Evolutionary conservation across 1,140 invertebrate genomes (phyloP), one percentile per base, ranked within the genome.

Genomic region (Conus ventricosus): DNA sequence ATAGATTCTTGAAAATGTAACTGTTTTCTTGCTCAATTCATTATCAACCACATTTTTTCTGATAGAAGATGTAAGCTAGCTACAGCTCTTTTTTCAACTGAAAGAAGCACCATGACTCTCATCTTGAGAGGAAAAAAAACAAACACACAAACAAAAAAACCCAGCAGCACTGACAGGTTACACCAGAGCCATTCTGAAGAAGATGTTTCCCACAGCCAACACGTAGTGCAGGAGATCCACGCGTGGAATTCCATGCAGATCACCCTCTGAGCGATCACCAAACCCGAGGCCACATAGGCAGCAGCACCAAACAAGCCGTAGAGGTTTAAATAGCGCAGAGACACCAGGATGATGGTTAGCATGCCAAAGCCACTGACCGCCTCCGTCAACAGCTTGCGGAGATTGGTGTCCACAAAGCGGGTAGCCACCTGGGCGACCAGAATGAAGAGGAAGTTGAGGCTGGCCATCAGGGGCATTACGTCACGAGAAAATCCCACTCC

Each of bases 181-280:
- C 80, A 81, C 80, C 11, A 81, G 80, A 23, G 80, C 80, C 80
- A 81, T 81, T 53, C 51, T 17, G 87, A 93, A 93, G 27, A 92
- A 87, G n/a, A 90, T 80, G 90, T 93, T 93, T 4, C 89, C 92
- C 10, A 91, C 55, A 63, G 90, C 88, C 53, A 93, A 76, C 23
- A 82, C 86, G 88, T 93, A 93, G 75, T 93, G 93, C 51, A 93
- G 88, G 54, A 91, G 81, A 81, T 93, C 93, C 39, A 93, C 89
- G 76, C 89, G 88, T 60, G 90, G 91, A 84, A 93, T 90, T 10
- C 90, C 89, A 20, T 55, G 25, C 39, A 71, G 25, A n/a, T 89
- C 85, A n/a, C 91, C 92, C 39, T 91, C 88, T 60, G 84, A 78
- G 54, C 89, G 85, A 91, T 89, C 1, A 89, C 63, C n/a, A 89